Conservation (phyloP, 2,888 invertebrate genomes). For the Chouioia cunea region DNA sequence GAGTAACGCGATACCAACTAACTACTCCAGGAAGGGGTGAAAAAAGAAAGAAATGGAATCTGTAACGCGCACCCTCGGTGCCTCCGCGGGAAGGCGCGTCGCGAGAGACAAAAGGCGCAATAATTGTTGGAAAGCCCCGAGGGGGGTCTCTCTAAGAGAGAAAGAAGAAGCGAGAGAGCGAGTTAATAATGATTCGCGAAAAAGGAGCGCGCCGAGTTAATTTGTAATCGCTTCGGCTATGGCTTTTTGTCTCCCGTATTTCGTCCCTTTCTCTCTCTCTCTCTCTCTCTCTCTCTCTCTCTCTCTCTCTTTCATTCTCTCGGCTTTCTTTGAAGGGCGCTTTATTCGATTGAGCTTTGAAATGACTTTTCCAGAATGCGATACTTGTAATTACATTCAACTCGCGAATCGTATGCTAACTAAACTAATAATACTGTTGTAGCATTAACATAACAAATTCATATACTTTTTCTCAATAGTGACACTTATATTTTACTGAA, state of each 20-base stretch:
- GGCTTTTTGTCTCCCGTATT: constrained; percentile 41
- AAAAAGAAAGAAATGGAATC: constrained; percentile 48
- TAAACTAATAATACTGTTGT: too few relatives aligned
- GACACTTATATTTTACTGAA: too few relatives aligned
- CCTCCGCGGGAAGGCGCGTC: constrained; percentile 21
- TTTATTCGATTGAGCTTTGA: too few relatives aligned
- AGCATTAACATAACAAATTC: too few relatives aligned
- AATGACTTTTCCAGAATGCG: too few relatives aligned
- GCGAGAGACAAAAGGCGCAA: constrained; percentile 49
- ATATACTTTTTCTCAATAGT: too few relatives aligned
- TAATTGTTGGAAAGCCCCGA: constrained; percentile 49
- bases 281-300: background rate
- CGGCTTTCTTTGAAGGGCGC: background rate
- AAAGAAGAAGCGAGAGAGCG: constrained; percentile 12
- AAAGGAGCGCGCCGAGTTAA: constrained; percentile 62
- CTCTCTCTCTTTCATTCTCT: background rate
- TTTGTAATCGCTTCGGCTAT: constrained; percentile 62
- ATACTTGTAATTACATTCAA: too few relatives aligned
- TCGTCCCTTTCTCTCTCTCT: background rate
- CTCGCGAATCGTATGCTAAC: too few relatives aligned
- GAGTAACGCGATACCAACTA: constrained; percentile 42
- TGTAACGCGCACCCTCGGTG: constrained; percentile 22
- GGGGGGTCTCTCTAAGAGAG: constrained; percentile 31
- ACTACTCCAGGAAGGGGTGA: constrained; percentile 27
- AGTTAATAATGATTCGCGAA: constrained; percentile 59